Percentiles rank a stretch among this genome's conserved stretches.
phyloP scores from a whole-genome alignment of 2,113 vertebrate species.

The Syngnathus typhle region DNA sequence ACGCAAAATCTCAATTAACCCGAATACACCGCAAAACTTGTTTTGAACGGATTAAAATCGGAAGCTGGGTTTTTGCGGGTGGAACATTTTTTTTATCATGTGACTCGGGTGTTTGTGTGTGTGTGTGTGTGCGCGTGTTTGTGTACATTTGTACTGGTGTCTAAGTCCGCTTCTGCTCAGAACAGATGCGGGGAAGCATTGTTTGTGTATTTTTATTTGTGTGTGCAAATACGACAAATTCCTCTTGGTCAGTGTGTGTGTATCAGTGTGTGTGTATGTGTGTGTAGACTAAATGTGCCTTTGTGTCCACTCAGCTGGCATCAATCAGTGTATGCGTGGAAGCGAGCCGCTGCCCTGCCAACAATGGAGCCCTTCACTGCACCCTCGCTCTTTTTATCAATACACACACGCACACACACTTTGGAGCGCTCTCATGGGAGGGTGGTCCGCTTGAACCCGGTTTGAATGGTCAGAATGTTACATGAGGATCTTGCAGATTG shows the following conservation, averaged over 20 bases:
- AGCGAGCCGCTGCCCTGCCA: slow-evolving; percentile 61
- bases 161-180: not conserved
- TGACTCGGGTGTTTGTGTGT: too few relatives aligned
- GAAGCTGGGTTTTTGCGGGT: too few relatives aligned
- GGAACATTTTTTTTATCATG: too few relatives aligned
- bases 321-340: slow-evolving; percentile 70
- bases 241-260: slow-evolving; percentile 3
- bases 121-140: too few relatives aligned
- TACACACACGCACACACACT: slow-evolving; percentile 33
- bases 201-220: slow-evolving; percentile 4
- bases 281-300: slow-evolving; percentile 65
- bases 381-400: slow-evolving; percentile 72
- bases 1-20: too few relatives aligned
- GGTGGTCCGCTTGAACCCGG: slow-evolving; percentile 1
- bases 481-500: not conserved
- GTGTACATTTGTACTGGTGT: too few relatives aligned
- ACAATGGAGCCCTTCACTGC: slow-evolving; percentile 72
- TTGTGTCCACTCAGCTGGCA: slow-evolving; percentile 80
- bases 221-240: not conserved
- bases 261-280: slow-evolving; percentile 24
- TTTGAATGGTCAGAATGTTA: slow-evolving; percentile 13
- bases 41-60: too few relatives aligned
- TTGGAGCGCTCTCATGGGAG: slow-evolving; percentile 11
- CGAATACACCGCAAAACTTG: too few relatives aligned
- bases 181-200: too few relatives aligned